phyloP scores from a whole-genome alignment of 2,797 vertebrate species.

The Silurus aristotelis region DNA sequence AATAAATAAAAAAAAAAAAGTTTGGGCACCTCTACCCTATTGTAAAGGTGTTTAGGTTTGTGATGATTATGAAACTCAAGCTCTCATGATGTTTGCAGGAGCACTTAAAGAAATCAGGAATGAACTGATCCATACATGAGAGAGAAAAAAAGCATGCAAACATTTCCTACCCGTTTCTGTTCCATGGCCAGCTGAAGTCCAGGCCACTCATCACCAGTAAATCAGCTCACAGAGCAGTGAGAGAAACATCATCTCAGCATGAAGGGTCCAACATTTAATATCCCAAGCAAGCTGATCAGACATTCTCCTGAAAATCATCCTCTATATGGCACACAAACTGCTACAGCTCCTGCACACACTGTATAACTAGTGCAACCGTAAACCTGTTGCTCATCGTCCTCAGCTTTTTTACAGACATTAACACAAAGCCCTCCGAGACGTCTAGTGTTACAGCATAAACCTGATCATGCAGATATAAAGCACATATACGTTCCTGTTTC shows the following conservation, averaged over 20 bases:
- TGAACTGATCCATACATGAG: too few relatives aligned
- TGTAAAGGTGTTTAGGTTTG: too few relatives aligned
- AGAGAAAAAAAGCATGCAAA: too few relatives aligned
- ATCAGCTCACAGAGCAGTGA: constrained; percentile 43
- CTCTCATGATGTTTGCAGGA: too few relatives aligned
- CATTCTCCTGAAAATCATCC: constrained; percentile 27
- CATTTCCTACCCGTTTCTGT: constrained; percentile 48
- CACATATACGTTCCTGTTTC: background rate
- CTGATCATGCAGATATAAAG: background rate
- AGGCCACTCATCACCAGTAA: constrained; percentile 46
- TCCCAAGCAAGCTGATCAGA: constrained; percentile 3
- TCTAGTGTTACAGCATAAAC: background rate
- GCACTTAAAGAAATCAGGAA: too few relatives aligned
- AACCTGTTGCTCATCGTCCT: constrained; percentile 18
- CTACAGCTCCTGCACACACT: background rate
- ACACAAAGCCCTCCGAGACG: background rate
- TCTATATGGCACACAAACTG: background rate
- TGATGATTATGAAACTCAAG: too few relatives aligned
- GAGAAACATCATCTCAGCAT: constrained; percentile 24
- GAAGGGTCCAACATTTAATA: constrained; percentile 32
- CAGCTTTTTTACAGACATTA: background rate
- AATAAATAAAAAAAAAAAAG: too few relatives aligned
- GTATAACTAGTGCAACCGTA: background rate
- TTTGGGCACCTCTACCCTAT: too few relatives aligned
- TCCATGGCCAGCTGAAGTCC: constrained; percentile 50